Evolutionary conservation across 2,888 invertebrate species (phyloP).

Genomic region (Sisyra nigra): DNA sequence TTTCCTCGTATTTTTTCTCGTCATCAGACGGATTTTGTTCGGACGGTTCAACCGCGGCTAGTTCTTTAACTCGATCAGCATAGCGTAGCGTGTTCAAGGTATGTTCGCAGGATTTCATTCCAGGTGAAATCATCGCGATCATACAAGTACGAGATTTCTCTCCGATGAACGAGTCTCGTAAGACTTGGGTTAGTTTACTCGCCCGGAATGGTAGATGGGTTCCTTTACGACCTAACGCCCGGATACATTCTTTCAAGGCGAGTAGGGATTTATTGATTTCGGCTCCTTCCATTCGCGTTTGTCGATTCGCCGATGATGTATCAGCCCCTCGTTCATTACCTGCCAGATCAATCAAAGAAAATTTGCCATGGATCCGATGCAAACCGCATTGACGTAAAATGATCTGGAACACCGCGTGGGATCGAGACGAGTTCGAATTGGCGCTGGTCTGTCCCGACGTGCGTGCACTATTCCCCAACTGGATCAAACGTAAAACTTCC

Average conservation of each 20-base stretch:
- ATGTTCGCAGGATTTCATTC: conserved; percentile 91
- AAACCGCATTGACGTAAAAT: conserved; percentile 62
- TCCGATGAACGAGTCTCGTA: conserved; percentile 95
- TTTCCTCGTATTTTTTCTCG: conserved; percentile 12
- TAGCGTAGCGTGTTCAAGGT: conserved; percentile 94
- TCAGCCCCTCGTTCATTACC: conserved; percentile 99
- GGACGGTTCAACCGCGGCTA: conserved; percentile 56
- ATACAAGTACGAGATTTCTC: conserved; percentile 99
- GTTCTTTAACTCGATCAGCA: conserved; percentile 93
- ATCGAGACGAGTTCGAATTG: conserved; percentile 93
- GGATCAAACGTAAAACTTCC: conserved; percentile 84
- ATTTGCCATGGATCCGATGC: conserved; percentile 83
- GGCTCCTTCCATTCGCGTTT: conserved; percentile 86
- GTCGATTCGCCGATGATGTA: conserved; percentile 87
- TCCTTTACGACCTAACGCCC: conserved; percentile 87
- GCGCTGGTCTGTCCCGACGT: conserved; percentile 97
- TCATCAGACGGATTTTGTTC: conserved; percentile 26
- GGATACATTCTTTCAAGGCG: conserved; percentile 94
- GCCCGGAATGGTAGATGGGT: conserved; percentile 95
- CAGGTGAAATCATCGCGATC: conserved; percentile 99
- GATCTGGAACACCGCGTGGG: conserved; percentile 97
- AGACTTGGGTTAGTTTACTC: conserved; percentile 88
- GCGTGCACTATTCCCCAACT: conserved; percentile 72
- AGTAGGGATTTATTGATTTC: conserved; percentile 93
- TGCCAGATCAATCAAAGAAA: conserved; percentile 93